Evolutionary conservation across 2,888 invertebrate species (phyloP).

Genomic region (Ochlodes sylvanus): DNA sequence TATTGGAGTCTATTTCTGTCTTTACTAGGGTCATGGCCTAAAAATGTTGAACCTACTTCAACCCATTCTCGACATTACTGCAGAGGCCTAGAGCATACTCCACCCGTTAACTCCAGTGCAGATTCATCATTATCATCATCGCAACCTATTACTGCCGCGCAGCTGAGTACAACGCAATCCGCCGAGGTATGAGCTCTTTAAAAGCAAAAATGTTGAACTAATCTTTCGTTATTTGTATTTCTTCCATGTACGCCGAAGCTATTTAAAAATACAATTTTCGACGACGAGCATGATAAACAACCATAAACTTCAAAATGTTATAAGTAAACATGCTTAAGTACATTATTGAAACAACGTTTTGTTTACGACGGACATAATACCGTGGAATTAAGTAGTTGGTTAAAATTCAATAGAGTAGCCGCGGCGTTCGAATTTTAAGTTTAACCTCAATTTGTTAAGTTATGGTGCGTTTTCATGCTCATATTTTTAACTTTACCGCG

Average conservation of each 20-base stretch:
- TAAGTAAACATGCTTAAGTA: constrained; percentile 28
- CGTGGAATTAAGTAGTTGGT: constrained; percentile 33
- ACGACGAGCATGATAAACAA: constrained; percentile 19
- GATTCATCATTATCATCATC: too few relatives aligned
- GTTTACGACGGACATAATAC: constrained; percentile 23
- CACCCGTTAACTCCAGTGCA: too few relatives aligned
- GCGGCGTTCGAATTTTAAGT: constrained; percentile 44
- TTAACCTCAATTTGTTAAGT: constrained; percentile 51
- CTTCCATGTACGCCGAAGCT: not conserved
- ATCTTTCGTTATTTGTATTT: not conserved
- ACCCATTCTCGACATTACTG: too few relatives aligned
- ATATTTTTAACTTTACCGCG: constrained; percentile 15
- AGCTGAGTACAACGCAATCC: too few relatives aligned
- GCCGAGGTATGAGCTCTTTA: too few relatives aligned
- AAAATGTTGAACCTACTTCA: not conserved
- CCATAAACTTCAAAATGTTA: constrained; percentile 16
- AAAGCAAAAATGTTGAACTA: not conserved
- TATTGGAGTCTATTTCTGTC: not conserved
- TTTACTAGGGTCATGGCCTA: not conserved
- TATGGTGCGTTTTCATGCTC: constrained; percentile 26
- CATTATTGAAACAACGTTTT: constrained; percentile 19
- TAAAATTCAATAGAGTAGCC: constrained; percentile 35
- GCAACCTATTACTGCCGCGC: too few relatives aligned
- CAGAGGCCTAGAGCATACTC: too few relatives aligned
- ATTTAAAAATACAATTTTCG: not conserved